phyloP scores from a whole-genome alignment of 2,113 vertebrate genomes.

The Pardalotus punctatus region DNA sequence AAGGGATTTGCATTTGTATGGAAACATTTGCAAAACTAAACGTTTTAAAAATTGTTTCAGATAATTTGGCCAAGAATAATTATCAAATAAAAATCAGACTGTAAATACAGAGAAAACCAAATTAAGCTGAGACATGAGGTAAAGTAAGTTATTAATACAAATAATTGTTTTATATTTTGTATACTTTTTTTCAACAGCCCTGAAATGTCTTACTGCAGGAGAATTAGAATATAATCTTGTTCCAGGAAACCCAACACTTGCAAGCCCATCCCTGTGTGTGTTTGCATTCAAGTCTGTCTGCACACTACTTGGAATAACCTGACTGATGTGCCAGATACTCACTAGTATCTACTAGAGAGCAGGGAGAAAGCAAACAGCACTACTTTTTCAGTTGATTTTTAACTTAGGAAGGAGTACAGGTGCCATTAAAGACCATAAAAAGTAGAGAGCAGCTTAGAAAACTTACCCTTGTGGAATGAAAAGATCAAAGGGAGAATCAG shows the following conservation, averaged over 20 bases:
- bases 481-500: background rate
- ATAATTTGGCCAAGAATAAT: background rate
- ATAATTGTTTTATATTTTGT: background rate
- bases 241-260: background rate
- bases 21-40: conserved; percentile 18
- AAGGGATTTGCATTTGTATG: background rate
- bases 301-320: background rate
- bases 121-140: background rate
- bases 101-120: background rate
- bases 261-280: background rate
- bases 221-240: background rate
- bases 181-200: background rate
- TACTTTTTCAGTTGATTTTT: background rate
- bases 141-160: background rate
- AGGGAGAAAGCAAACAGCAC: background rate
- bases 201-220: background rate
- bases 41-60: background rate
- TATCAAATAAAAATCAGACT: background rate
- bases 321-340: background rate
- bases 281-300: background rate
- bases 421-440: background rate
- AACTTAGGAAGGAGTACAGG: background rate
- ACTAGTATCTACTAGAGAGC: background rate
- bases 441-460: background rate
- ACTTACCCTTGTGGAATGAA: background rate